These are phyloP conservation scores for Augochlora pura DNA, from an alignment of 1,140 invertebrate species.

Conservation along the genomic window DNA sequence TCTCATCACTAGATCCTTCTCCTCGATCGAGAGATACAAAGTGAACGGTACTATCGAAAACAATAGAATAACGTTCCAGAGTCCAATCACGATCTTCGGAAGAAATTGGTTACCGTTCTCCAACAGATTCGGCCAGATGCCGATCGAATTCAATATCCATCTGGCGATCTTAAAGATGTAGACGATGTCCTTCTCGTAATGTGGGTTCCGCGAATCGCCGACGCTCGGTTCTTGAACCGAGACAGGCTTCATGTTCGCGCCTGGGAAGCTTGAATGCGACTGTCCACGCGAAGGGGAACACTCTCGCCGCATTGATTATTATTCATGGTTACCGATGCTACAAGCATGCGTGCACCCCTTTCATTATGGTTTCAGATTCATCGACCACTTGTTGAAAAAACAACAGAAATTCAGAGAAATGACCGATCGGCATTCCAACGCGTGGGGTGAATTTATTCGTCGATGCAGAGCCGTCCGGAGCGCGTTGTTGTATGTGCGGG, in stretches of 20 bases:
- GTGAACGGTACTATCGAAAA: conserved; percentile 38
- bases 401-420: background rate
- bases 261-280: background rate
- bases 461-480: too few species aligned
- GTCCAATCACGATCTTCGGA: conserved; percentile 14
- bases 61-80: conserved; percentile 29
- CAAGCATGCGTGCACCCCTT: background rate
- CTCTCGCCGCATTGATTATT: conserved; percentile 43
- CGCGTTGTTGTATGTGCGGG: too few species aligned
- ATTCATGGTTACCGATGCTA: background rate
- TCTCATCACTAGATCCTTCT: conserved; percentile 23
- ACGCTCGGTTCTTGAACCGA: background rate
- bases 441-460: background rate
- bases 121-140: conserved; percentile 54
- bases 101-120: background rate
- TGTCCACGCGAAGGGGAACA: background rate
- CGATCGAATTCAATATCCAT: conserved; percentile 43
- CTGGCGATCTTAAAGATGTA: conserved; percentile 26
- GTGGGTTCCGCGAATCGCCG: background rate
- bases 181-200: conserved; percentile 22
- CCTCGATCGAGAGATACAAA: conserved; percentile 37
- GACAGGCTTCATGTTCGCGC: background rate
- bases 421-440: too few species aligned
- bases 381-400: background rate
- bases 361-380: background rate